These are phyloP conservation scores for Sciurus vulgaris DNA, from an alignment of 2,797 vertebrate genomes.

Conservation along the genomic window DNA sequence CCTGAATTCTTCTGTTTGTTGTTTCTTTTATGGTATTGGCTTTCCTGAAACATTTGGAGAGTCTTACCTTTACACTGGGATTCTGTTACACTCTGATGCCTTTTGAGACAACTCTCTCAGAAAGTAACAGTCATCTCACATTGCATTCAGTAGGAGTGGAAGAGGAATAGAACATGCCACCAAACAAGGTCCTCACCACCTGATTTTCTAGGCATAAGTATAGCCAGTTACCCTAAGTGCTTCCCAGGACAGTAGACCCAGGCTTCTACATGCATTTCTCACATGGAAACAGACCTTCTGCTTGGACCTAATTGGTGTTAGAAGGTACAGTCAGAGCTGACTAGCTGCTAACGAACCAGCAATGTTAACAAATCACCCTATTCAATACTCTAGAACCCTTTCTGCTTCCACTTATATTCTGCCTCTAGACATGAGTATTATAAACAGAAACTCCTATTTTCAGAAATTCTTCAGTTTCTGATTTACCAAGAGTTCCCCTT, in stretches of 20 bases:
- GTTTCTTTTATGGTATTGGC: constrained; percentile 38
- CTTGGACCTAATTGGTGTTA: background rate
- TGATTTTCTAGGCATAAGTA: background rate
- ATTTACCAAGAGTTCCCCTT: constrained; percentile 46
- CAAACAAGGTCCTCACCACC: background rate
- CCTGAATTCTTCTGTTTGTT: constrained; percentile 51
- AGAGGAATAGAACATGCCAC: background rate
- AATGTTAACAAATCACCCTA: constrained; percentile 13
- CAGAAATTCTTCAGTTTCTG: constrained; percentile 46
- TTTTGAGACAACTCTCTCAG: background rate
- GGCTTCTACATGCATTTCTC: background rate
- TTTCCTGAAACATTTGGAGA: constrained; percentile 61
- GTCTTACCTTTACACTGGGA: constrained; percentile 45
- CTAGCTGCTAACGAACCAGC: background rate
- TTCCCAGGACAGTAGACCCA: background rate
- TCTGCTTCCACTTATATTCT: background rate
- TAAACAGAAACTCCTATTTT: background rate
- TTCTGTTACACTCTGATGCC: constrained; percentile 46
- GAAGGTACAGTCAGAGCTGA: background rate
- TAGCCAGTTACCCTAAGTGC: background rate
- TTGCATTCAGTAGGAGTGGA: background rate
- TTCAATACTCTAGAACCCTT: background rate
- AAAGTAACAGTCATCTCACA: background rate
- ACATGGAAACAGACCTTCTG: background rate
- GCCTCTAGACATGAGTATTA: constrained; percentile 32